phyloP scores from a whole-genome alignment of 2,797 vertebrate species.

The Perodicticus potto region DNA sequence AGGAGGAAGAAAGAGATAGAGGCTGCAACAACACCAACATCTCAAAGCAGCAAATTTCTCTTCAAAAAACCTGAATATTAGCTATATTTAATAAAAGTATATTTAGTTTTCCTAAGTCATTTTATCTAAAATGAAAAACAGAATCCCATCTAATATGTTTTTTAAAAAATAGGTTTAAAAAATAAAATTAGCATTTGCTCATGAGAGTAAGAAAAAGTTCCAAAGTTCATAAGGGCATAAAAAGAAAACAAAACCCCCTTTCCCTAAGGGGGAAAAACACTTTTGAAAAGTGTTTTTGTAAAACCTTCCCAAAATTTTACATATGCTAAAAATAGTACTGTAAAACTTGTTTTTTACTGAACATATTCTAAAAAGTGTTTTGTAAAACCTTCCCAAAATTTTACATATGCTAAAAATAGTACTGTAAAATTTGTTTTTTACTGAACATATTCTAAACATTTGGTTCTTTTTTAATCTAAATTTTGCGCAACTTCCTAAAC shows the following conservation, averaged over 20 bases:
- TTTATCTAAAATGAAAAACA: conserved; percentile 36
- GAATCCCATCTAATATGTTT: not conserved
- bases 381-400: conserved; percentile 9
- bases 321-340: no score
- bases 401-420: conserved; percentile 23
- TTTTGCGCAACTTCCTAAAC: not conserved
- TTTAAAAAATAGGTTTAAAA: not conserved
- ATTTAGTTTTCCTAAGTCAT: not conserved
- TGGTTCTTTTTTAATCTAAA: conserved; percentile 40
- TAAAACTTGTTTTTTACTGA: no score
- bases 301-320: no score
- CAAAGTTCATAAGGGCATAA: not conserved
- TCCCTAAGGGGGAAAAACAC: no score
- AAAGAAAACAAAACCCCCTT: not conserved
- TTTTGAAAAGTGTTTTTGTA: no score
- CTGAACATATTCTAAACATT: conserved; percentile 29
- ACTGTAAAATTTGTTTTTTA: not conserved
- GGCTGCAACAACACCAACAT: not conserved
- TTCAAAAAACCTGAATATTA: not conserved
- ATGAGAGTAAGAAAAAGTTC: conserved; percentile 14
- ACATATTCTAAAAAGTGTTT: not conserved
- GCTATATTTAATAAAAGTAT: not conserved
- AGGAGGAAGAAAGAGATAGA: not conserved
- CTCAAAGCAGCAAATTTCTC: not conserved
- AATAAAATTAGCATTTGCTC: conserved; percentile 21